These are phyloP conservation scores for Tetrax tetrax DNA, from an alignment of 2,113 vertebrate species.

Conservation along the genomic window DNA sequence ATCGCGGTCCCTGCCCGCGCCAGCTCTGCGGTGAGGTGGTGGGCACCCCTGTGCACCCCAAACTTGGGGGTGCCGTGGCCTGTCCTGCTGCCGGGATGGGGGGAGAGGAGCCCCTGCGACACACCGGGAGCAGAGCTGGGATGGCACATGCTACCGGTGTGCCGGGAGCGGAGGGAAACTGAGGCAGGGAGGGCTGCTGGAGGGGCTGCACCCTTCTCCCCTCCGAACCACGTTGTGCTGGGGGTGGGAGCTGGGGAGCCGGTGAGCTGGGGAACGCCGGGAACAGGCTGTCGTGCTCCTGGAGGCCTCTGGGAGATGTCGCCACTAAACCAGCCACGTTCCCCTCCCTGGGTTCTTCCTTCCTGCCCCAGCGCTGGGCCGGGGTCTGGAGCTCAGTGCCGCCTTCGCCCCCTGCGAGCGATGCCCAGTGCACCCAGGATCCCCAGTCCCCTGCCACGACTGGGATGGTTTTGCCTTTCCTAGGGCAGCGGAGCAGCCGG, in stretches of 20 bases:
- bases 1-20: accelerated
- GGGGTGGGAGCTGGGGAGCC: not conserved
- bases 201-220: not conserved
- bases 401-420: accelerated
- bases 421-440: accelerated
- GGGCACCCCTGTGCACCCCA: accelerated
- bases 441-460: accelerated
- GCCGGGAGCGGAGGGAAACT: not conserved
- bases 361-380: accelerated
- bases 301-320: accelerated
- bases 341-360: not conserved
- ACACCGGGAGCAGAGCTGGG: not conserved
- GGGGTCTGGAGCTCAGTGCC: not conserved
- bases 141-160: not conserved
- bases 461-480: not conserved
- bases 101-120: not conserved
- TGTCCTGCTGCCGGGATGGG: not conserved
- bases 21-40: accelerated
- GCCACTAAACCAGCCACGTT: accelerated
- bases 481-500: not conserved
- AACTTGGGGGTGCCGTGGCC: not conserved
- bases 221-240: accelerated
- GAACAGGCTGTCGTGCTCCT: no score
- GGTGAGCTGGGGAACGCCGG: not conserved
- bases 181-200: not conserved